phyloP scores from a whole-genome alignment of 2,797 vertebrate species.

The Scomberomorus guttatus region DNA sequence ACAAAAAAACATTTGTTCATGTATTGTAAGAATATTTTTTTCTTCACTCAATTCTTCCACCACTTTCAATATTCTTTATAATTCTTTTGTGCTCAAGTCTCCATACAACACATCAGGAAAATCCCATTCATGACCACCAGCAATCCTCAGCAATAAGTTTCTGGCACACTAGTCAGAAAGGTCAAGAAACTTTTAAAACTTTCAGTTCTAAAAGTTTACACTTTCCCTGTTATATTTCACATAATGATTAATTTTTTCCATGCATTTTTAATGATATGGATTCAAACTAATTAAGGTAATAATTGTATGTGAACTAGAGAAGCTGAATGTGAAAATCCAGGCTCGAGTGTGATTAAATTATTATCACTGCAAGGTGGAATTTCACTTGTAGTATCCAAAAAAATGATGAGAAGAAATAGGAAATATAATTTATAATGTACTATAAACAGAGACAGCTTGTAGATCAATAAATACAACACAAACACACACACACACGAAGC shows the following conservation, averaged over 20 bases:
- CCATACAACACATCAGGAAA: background rate
- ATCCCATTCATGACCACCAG: background rate
- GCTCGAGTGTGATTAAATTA: background rate
- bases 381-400: background rate
- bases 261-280: background rate
- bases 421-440: conserved; percentile 25
- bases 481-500: conserved; percentile 1
- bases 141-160: background rate
- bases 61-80: no score
- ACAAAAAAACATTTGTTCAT: no score
- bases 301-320: background rate
- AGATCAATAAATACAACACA: conserved; percentile 47
- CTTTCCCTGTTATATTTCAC: background rate
- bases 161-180: no score
- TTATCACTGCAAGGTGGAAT: background rate
- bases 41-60: no score
- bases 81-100: no score
- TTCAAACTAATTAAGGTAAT: background rate
- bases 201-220: no score
- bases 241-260: background rate
- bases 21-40: no score
- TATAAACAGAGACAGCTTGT: conserved; percentile 39
- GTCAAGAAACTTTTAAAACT: background rate
- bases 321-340: conserved; percentile 7
- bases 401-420: conserved; percentile 1